Evolutionary conservation across 2,113 vertebrate genomes (phyloP).

Genomic region (Cyanistes caeruleus): DNA sequence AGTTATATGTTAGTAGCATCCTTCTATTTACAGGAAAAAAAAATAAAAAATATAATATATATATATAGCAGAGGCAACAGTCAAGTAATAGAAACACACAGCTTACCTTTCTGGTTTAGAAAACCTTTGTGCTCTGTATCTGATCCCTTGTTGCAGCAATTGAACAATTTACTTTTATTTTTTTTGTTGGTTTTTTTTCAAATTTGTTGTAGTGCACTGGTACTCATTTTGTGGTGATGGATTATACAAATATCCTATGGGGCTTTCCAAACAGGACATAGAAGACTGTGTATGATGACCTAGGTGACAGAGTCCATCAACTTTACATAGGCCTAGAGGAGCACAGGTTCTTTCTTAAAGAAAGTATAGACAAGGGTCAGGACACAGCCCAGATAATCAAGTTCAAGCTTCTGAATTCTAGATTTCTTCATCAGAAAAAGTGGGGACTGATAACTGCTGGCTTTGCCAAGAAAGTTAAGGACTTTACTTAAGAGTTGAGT

Average conservation of each 20-base stretch:
- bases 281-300: neutral
- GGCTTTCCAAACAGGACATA: neutral
- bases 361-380: neutral
- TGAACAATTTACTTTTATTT: neutral
- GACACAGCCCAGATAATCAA: neutral
- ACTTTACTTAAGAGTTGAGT: neutral
- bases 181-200: neutral
- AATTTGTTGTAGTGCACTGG: neutral
- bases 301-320: neutral
- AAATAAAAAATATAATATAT: too few relatives aligned
- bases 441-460: neutral
- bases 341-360: neutral
- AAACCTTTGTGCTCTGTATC: neutral
- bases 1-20: conserved; percentile 14
- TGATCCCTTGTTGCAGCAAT: neutral
- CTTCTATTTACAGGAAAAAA: neutral
- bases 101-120: neutral
- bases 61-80: neutral
- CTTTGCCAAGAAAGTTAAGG: neutral
- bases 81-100: neutral
- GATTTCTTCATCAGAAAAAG: neutral
- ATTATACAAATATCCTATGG: neutral
- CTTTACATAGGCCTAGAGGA: neutral
- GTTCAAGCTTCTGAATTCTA: neutral
- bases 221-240: neutral